Base-by-base conservation (phyloP, 2,888 invertebrate genomes). In the Brassicogethes aeneus region DNA sequence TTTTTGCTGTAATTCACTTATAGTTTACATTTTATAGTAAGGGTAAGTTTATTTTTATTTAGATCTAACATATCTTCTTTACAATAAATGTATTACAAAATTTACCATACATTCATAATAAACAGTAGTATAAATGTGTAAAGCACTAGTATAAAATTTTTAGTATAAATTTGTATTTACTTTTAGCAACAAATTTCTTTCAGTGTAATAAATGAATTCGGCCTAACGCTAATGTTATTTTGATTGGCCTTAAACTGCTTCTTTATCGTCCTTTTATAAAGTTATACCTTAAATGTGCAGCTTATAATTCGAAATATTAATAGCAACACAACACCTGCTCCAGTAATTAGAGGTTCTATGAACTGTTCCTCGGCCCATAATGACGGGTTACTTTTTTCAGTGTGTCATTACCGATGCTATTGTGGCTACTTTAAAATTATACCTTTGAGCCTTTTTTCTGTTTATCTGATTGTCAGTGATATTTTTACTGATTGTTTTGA, bases 321-420 rank as follows among this genome's bases (percentile, higher is more conserved):
- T 59, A 59, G 58, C 45, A 46, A 46, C 44, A 45, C 48, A 40
- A 54, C 61, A 62, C 59, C 61, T 61, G 62, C 57, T 51, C 40
- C 31, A 37, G 45, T 61, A 61, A 62, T 62, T 52, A 55, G 50
- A 50, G 62, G 62, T 59, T 61, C 60, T 61, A 60, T 58, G 53
- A 45, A 49, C 23, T 23, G 23, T 5, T 5, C 23, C 23, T 5
- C 23, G 23, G 23, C 23, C 23, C 23, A 10, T 23, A 23, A 23
- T 23, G 10, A 23, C 23, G 23, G 23, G 23, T 23, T 10, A 23
- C 23, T 10, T 23, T 23, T 23, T 10, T 23, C 23, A 10, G 43
- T 47, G 50, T 54, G 53, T 56, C 55, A 54, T 56, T 55, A 55
- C 45, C 36, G 38, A 45, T 36, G 38, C 39, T 47, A 50, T 45